Base-by-base conservation (phyloP, 2,888 invertebrate genomes). In the Bellardia bayeri region DNA sequence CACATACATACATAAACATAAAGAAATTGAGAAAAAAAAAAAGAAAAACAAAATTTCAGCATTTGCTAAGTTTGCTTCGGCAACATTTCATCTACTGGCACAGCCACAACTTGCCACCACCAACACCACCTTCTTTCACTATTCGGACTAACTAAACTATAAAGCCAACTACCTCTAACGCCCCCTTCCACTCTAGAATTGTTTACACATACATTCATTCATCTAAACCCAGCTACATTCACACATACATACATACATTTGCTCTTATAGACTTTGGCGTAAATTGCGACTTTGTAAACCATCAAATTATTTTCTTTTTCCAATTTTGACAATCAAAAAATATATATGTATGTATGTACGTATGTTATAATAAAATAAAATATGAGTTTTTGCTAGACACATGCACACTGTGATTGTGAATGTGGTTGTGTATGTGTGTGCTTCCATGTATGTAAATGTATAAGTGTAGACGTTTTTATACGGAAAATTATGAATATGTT, bases 221-320 rank as follows among this genome's bases (percentile, higher is more conserved):
- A 1, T 23, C 23, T 23, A 23, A 23, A 23, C 0, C 23, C 23
- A 23, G 23, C 23, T 6, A 13, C 54, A 63, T 30, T 54, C 42
- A 69, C 16, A 3, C 30, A 61, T 80, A 42, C 3, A 1, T 54
- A 58, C 16, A 56, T 9, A 23, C 64, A 42, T 40, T 68, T 63
- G 58, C 81, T 49, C 42, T 23, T 13, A 11, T 40, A 16, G 66
- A 66, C 7, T 64, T 45, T 76, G 49, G 13, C 49, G 69, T 76
- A 74, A 79, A 82, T 82, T 79, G 71, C 91, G 91, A 90, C 90
- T 92, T 91, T 92, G 92, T 92, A 91, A 92, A 91, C 92, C 92
- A 93, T 92, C 92, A 93, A 93, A 93, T 92, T 92, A 92, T 93
- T 93, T 93, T 92, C 91, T 92, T 93, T 81, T 93, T 92, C 91